Evolutionary conservation across 2,888 invertebrate genomes (phyloP).

Genomic region (Catocala sponsa): DNA sequence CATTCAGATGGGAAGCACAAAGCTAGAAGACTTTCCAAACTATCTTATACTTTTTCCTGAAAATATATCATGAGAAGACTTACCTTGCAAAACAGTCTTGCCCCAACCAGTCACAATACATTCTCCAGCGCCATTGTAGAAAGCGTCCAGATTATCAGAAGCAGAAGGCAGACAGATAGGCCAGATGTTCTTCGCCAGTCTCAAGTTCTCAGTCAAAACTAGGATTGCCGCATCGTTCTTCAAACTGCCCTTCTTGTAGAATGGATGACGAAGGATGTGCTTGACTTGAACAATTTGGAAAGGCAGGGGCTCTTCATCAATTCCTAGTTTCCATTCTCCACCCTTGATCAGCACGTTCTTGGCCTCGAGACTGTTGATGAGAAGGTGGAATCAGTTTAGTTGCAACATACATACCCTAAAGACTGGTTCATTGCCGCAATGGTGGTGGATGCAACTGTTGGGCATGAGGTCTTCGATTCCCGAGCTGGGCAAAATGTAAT

Average conservation of each 20-base stretch:
- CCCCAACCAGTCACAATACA: slow-evolving; percentile 96
- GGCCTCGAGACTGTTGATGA: slow-evolving; percentile 86
- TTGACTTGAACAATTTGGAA: slow-evolving; percentile 93
- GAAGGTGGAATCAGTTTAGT: background rate
- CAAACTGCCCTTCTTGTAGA: slow-evolving; percentile 88
- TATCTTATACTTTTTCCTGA: too few relatives aligned
- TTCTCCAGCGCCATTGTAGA: slow-evolving; percentile 87
- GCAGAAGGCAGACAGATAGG: slow-evolving; percentile 90
- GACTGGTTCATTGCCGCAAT: background rate
- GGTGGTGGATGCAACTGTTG: background rate
- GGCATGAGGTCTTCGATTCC: too few relatives aligned
- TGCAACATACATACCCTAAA: too few relatives aligned
- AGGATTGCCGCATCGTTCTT: slow-evolving; percentile 92
- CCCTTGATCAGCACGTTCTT: slow-evolving; percentile 92
- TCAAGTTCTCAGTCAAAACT: slow-evolving; percentile 89
- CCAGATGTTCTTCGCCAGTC: slow-evolving; percentile 91
- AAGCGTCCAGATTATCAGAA: slow-evolving; percentile 84
- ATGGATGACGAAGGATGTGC: slow-evolving; percentile 91
- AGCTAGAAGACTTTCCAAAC: too few relatives aligned
- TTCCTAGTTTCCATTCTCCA: slow-evolving; percentile 95
- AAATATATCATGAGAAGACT: slow-evolving; percentile 53
- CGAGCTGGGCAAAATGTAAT: too few relatives aligned
- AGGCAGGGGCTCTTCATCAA: slow-evolving; percentile 93
- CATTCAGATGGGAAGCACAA: too few relatives aligned
- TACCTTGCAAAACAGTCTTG: slow-evolving; percentile 92